Percentiles rank a stretch among this genome's conserved stretches.
Evolutionary conservation across 2,797 vertebrate species (phyloP).

Genomic region (Perdix hodgsoniae): DNA sequence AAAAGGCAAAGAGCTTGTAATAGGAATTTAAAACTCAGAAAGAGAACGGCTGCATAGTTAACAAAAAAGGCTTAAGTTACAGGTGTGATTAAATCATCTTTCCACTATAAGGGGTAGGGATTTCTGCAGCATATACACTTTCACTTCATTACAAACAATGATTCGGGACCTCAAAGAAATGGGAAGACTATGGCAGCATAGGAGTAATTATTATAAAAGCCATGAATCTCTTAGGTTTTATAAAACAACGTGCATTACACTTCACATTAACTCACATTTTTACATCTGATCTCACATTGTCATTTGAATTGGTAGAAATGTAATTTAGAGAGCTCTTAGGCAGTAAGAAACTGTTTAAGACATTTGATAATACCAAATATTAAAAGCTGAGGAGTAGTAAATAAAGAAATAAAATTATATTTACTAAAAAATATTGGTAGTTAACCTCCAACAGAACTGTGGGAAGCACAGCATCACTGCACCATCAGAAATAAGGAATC

Average conservation of each 20-base stretch:
- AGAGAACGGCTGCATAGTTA: not conserved
- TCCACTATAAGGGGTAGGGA: not conserved
- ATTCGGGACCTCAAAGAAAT: not conserved
- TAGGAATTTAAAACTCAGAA: not conserved
- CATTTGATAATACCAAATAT: not conserved
- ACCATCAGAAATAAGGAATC: not conserved
- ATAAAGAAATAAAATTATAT: not conserved
- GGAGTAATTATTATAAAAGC: not conserved
- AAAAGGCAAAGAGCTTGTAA: not conserved
- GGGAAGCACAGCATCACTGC: not conserved
- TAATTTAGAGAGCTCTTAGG: not conserved
- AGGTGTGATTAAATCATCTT: not conserved
- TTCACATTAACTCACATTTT: constrained; percentile 26
- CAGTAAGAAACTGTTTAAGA: not conserved
- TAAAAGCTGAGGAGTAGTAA: not conserved
- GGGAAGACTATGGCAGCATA: not conserved
- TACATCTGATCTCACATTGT: not conserved
- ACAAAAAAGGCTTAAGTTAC: not conserved
- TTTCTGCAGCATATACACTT: not conserved
- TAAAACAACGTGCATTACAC: not conserved
- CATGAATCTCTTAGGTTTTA: constrained; percentile 1
- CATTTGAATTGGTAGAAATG: not conserved
- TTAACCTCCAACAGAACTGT: not conserved
- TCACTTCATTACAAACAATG: not conserved
- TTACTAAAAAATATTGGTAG: not conserved